Conservation (phyloP, 2,113 vertebrate species). For the Sturnus vulgaris region DNA sequence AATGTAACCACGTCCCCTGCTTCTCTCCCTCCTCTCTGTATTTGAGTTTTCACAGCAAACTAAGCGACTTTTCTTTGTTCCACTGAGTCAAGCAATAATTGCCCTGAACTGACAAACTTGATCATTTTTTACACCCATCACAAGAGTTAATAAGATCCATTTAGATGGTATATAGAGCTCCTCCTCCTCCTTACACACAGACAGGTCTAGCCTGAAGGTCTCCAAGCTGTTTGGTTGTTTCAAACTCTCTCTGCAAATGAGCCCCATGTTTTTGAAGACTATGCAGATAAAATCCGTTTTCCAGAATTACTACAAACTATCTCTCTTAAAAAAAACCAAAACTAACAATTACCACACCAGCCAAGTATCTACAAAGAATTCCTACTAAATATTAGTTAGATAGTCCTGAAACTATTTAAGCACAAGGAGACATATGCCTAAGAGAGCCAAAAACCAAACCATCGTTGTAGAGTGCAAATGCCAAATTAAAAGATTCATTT, state of each 20-base stretch:
- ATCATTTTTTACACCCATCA: background rate
- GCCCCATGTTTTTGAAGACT: background rate
- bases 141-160: background rate
- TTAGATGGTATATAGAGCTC: background rate
- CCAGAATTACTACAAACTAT: background rate
- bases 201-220: background rate
- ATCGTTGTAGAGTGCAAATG: background rate
- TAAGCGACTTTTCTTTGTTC: background rate
- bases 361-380: background rate
- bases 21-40: background rate
- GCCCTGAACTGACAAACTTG: background rate
- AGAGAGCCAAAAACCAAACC: background rate
- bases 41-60: background rate
- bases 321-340: background rate
- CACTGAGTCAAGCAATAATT: background rate
- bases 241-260: background rate
- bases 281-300: background rate
- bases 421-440: background rate
- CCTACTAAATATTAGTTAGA: background rate
- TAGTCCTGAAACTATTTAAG: background rate
- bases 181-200: background rate
- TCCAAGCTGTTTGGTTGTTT: background rate
- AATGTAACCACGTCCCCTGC: background rate
- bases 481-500: background rate
- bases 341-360: background rate